phyloP scores from a whole-genome alignment of 2,113 vertebrate species.

The Pseudorhombus dupliciocellatus region DNA sequence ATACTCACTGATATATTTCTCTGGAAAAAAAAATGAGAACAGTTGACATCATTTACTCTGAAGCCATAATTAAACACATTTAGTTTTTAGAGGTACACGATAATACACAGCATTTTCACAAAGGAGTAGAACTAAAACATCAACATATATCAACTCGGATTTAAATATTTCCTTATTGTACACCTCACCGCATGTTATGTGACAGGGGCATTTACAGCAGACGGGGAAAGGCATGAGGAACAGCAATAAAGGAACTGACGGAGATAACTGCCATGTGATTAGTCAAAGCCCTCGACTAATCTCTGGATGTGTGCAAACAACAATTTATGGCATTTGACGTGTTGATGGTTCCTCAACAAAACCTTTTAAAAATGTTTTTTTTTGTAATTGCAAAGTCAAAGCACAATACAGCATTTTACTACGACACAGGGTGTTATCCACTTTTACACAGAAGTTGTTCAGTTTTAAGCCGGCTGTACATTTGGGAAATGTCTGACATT shows the following conservation, averaged over 20 bases:
- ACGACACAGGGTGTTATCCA: conserved; percentile 48
- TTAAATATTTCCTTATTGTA: conserved; percentile 51
- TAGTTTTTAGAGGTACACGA: conserved; percentile 67
- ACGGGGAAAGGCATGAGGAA: conserved; percentile 29
- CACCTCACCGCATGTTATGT: conserved; percentile 44
- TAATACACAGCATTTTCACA: conserved; percentile 77
- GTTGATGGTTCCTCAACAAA: conserved; percentile 35
- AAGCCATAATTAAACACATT: conserved; percentile 69
- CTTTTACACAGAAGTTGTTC: conserved; percentile 49
- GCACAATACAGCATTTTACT: conserved; percentile 47
- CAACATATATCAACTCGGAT: conserved; percentile 66
- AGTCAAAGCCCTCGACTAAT: conserved; percentile 30
- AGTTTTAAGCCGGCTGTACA: conserved; percentile 50
- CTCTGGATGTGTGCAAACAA: conserved; percentile 21
- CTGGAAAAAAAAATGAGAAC: conserved; percentile 50
- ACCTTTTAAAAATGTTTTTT: conserved; percentile 15
- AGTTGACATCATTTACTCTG: conserved; percentile 64
- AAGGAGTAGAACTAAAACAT: conserved; percentile 74
- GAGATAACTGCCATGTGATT: conserved; percentile 22
- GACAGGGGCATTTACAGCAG: conserved; percentile 67
- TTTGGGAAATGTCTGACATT: conserved; percentile 54
- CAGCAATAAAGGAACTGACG: conserved; percentile 32
- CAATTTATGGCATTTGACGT: conserved; percentile 18
- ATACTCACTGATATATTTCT: conserved; percentile 58
- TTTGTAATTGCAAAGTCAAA: conserved; percentile 45